Evolutionary conservation across 1,140 invertebrate species (phyloP).

Genomic region (Heliothis virescens): DNA sequence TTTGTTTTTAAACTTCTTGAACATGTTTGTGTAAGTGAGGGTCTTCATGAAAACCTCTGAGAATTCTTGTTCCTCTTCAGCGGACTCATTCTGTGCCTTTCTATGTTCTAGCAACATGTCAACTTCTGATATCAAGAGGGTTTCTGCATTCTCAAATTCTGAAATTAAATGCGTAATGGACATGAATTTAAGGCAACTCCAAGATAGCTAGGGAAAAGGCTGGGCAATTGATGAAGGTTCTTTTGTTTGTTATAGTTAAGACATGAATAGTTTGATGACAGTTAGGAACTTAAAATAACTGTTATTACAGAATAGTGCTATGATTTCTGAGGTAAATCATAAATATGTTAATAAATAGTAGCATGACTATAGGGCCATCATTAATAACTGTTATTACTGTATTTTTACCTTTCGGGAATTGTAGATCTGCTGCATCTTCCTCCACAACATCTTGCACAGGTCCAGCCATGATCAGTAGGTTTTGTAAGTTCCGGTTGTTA

Average conservation of each 20-base stretch:
- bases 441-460: conserved; percentile 89
- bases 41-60: conserved; percentile 99
- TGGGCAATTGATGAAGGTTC: too few species aligned
- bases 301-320: too few species aligned
- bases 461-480: conserved; percentile 66
- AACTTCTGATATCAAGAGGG: conserved; percentile 98
- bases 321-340: too few species aligned
- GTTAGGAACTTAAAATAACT: too few species aligned
- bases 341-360: too few species aligned
- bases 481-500: too few species aligned
- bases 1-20: conserved; percentile 99
- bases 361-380: too few species aligned
- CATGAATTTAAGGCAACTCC: too few species aligned
- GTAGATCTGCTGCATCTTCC: conserved; percentile 94
- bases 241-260: too few species aligned
- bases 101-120: conserved; percentile 99
- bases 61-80: conserved; percentile 99
- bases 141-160: conserved; percentile 99
- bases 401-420: conserved; percentile 93
- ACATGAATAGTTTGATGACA: too few species aligned
- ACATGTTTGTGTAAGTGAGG: conserved; percentile 97
- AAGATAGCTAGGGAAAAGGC: too few species aligned
- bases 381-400: too few species aligned
- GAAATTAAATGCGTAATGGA: conserved; percentile 70
- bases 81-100: conserved; percentile 98